Percentiles rank a stretch among this genome's conserved stretches.
Conservation (phyloP, 2,888 invertebrate genomes). For the Therioaphis trifolii region DNA sequence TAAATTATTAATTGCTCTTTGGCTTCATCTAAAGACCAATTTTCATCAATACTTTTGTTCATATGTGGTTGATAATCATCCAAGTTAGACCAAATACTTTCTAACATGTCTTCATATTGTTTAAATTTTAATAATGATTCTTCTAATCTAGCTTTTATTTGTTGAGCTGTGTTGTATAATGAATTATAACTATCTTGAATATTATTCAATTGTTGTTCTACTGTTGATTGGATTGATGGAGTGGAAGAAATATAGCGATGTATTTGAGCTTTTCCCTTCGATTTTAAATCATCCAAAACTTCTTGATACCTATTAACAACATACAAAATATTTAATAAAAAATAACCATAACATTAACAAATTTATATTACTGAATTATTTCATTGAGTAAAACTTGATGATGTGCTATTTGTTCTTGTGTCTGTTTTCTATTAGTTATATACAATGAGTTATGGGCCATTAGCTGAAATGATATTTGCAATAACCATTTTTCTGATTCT, state of each 20-base stretch:
- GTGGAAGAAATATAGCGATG: constrained; percentile 80
- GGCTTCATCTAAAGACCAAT: constrained; percentile 80
- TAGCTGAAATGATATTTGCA: constrained; percentile 93
- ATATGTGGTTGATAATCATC: constrained; percentile 82
- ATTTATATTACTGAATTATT: constrained; percentile 67
- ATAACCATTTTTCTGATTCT: constrained; percentile 94
- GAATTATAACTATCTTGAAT: constrained; percentile 95
- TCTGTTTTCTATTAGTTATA: constrained; percentile 90
- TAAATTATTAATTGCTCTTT: constrained; percentile 68
- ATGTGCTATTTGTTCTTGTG: constrained; percentile 89
- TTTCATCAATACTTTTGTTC: constrained; percentile 78
- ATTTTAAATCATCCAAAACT: constrained; percentile 83
- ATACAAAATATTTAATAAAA: neutral
- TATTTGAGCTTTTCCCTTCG: constrained; percentile 86
- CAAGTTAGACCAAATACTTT: constrained; percentile 84
- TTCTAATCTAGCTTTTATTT: constrained; percentile 87
- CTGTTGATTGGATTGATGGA: constrained; percentile 80
- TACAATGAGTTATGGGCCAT: constrained; percentile 96
- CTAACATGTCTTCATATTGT: constrained; percentile 90
- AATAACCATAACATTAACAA: neutral
- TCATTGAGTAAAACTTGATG: constrained; percentile 81
- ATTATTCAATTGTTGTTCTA: constrained; percentile 87
- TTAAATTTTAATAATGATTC: constrained; percentile 93
- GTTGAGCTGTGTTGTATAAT: constrained; percentile 86
- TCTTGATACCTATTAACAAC: constrained; percentile 75